Evolutionary conservation across 2,113 vertebrate species (phyloP).

Genomic region (Tragulus kanchil): DNA sequence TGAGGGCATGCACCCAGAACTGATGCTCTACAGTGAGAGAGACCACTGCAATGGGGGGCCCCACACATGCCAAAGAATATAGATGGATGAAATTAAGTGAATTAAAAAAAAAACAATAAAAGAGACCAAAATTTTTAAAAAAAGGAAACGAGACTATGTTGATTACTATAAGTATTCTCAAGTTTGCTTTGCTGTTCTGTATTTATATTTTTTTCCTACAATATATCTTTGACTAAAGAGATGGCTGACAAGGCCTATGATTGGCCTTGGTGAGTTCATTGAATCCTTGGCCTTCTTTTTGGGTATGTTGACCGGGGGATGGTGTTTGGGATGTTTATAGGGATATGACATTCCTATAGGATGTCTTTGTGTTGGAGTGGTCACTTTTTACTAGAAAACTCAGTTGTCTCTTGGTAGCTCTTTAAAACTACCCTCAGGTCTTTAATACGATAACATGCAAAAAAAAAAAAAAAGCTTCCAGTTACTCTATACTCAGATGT

Average conservation of each 20-base stretch:
- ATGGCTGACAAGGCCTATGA: background rate
- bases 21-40: no score
- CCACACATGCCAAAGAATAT: no score
- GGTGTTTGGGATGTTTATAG: background rate
- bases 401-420: background rate
- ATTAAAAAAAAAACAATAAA: no score
- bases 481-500: background rate
- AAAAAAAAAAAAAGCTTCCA: background rate
- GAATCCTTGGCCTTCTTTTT: background rate
- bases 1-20: no score
- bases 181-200: background rate
- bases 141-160: background rate
- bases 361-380: background rate
- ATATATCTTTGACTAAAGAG: background rate
- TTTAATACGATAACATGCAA: background rate
- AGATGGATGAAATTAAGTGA: no score
- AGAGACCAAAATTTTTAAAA: no score
- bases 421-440: background rate
- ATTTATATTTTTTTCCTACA: background rate
- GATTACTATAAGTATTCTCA: background rate
- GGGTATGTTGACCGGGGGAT: background rate
- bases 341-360: background rate
- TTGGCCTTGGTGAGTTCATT: background rate
- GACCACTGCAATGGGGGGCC: no score
- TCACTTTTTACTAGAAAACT: background rate